phyloP scores from a whole-genome alignment of 2,888 invertebrate species.

The Argynnis bischoffii region DNA sequence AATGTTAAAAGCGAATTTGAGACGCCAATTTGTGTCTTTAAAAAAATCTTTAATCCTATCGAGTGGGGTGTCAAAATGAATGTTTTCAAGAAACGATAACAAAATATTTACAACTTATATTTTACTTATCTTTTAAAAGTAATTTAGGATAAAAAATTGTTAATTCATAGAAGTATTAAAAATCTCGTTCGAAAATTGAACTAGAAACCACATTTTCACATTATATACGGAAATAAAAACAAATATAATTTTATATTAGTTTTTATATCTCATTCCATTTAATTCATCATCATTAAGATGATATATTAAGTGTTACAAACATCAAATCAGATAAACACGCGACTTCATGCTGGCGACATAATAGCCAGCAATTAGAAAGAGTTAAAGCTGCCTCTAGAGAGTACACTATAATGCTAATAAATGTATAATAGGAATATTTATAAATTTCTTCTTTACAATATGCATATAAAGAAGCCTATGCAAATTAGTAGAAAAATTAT shows the following conservation, averaged over 20 bases:
- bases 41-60: too few species aligned
- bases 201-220: not conserved
- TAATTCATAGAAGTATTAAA: too few species aligned
- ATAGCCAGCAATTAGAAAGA: constrained; percentile 15
- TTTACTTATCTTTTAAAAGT: too few species aligned
- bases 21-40: too few species aligned
- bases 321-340: constrained; percentile 17
- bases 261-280: not conserved
- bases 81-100: too few species aligned
- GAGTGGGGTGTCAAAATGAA: too few species aligned
- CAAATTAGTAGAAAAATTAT: too few species aligned
- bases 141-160: too few species aligned
- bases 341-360: constrained; percentile 4
- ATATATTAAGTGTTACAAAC: constrained; percentile 18
- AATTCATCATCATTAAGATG: not conserved
- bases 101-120: too few species aligned
- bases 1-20: too few species aligned
- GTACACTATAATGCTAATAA: not conserved
- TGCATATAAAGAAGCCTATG: too few species aligned
- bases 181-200: not conserved
- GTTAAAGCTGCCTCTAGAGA: not conserved
- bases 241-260: not conserved
- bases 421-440: not conserved
- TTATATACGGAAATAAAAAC: too few species aligned
- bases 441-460: not conserved